Conservation (phyloP, 2,888 invertebrate species). For the Rhopalosiphum nymphaeae region DNA sequence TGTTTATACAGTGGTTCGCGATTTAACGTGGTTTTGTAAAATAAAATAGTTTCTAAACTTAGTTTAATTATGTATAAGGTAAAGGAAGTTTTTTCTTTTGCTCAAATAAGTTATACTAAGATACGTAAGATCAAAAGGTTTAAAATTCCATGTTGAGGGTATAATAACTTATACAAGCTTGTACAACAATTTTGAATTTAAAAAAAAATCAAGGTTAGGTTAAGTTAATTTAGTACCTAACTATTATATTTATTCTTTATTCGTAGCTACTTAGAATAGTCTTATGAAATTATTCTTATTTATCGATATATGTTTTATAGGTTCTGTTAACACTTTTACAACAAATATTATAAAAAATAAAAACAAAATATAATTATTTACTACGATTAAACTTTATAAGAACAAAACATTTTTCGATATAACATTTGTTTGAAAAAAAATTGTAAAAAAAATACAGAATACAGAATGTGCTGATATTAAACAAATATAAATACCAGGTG, state of each 20-base stretch:
- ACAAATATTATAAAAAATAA: neutral
- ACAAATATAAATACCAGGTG: neutral
- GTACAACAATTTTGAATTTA: neutral
- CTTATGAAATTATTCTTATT: neutral
- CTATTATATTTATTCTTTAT: neutral
- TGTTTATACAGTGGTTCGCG: neutral
- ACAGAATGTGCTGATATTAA: neutral
- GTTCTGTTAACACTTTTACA: neutral
- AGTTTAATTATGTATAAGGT: neutral
- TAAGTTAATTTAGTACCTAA: no score
- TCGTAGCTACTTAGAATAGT: neutral
- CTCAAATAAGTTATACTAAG: neutral
- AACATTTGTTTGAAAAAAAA: neutral
- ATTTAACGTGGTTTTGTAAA: neutral
- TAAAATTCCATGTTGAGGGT: neutral
- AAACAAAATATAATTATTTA: no score
- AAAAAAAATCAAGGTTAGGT: neutral
- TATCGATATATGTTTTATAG: neutral
- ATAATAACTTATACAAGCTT: neutral
- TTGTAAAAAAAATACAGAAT: neutral
- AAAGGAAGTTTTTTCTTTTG: neutral
- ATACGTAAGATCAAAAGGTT: neutral
- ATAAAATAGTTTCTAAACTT: neutral
- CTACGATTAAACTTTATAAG: no score
- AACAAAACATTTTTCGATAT: neutral